These are phyloP conservation scores for Jaculus jaculus DNA, from an alignment of 2,113 vertebrate genomes.

Conservation along the genomic window DNA sequence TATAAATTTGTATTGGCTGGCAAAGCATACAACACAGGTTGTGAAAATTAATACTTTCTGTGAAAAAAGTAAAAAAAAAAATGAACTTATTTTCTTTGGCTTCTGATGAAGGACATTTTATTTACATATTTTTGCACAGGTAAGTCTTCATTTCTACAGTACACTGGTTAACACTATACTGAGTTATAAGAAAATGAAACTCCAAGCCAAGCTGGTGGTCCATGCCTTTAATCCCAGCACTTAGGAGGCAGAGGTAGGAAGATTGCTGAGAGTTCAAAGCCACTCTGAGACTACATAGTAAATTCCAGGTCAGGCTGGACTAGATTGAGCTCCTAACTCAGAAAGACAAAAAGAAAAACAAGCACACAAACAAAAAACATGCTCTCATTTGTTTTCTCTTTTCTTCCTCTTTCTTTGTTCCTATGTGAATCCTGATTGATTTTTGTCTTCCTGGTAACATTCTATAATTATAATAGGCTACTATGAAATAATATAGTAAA, in stretches of 20 bases:
- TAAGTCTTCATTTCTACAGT: neutral
- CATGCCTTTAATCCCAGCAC: no score
- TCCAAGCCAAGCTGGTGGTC: no score
- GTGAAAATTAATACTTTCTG: conserved; percentile 29
- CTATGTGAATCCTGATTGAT: neutral
- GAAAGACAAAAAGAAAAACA: no score
- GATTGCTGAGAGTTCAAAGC: no score
- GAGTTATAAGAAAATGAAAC: conserved; percentile 38
- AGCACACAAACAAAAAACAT: no score
- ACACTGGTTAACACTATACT: neutral
- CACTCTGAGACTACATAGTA: no score
- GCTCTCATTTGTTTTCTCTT: neutral
- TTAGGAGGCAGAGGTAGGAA: no score
- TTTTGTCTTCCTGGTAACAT: neutral
- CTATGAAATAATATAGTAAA: conserved; percentile 41
- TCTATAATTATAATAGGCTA: conserved; percentile 43
- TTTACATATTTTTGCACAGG: neutral
- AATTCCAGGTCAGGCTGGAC: no score
- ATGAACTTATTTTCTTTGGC: conserved; percentile 14
- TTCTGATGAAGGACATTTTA: neutral
- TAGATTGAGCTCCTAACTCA: no score
- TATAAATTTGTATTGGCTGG: neutral
- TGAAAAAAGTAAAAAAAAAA: neutral
- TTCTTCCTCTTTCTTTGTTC: neutral
- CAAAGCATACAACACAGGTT: neutral